Evolutionary conservation across 23 tunicate genomes (phyloP).

Genomic region (Halocynthia roretzi): DNA sequence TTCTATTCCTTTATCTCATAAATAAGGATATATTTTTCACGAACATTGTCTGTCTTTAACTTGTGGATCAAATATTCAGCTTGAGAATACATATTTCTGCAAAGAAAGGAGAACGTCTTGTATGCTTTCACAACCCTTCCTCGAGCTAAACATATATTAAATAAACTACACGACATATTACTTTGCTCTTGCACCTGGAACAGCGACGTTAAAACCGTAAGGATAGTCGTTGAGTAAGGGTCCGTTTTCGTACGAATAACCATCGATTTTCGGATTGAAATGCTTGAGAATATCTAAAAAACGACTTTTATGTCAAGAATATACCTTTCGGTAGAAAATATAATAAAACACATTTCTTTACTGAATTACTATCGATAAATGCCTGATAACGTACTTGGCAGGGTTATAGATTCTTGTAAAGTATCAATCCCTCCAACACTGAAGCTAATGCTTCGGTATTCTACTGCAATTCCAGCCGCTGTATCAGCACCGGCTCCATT

Average conservation of each 20-base stretch:
- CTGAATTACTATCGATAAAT: not conserved
- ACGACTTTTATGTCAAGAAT: too few species aligned
- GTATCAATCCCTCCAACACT: constrained; percentile 59
- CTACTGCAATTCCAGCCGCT: constrained; percentile 31
- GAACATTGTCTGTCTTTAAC: constrained; percentile 34
- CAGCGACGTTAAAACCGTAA: constrained; percentile 73
- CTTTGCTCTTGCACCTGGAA: constrained; percentile 81
- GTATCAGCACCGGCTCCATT: constrained; percentile 51
- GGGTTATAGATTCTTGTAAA: constrained; percentile 35
- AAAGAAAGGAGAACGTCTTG: constrained; percentile 3
- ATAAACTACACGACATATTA: not conserved
- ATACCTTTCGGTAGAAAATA: too few species aligned
- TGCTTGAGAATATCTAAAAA: constrained; percentile 44
- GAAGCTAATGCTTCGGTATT: constrained; percentile 58
- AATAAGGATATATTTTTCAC: not conserved
- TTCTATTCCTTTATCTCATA: too few species aligned
- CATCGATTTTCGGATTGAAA: constrained; percentile 55
- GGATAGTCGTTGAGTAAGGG: constrained; percentile 13
- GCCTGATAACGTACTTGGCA: constrained; percentile 45
- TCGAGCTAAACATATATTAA: not conserved
- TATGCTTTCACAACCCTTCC: not conserved
- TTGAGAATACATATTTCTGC: constrained; percentile 75
- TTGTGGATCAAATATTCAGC: constrained; percentile 34
- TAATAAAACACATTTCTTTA: not conserved
- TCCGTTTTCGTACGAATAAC: constrained; percentile 55